phyloP scores from a whole-genome alignment of 1,140 invertebrate genomes.

The Aphidius gifuensis region DNA sequence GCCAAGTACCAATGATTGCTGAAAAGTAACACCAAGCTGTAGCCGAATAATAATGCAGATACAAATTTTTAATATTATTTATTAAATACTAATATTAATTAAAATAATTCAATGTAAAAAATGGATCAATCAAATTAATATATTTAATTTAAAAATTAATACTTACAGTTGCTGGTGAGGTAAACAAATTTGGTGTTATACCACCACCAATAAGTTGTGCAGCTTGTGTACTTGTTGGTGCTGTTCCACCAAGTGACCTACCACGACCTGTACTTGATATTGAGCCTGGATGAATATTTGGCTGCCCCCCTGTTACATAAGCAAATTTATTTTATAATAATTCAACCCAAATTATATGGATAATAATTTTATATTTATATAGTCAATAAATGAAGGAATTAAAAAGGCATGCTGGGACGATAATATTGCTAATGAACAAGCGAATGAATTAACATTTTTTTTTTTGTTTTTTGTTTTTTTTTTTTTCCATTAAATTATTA shows the following conservation, averaged over 20 bases:
- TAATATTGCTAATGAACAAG: constrained; percentile 15
- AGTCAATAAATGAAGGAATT: not conserved
- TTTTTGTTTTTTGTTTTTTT: constrained; percentile 2
- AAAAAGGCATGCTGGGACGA: constrained; percentile 4
- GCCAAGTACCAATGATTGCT: constrained; percentile 63
- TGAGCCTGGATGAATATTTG: constrained; percentile 64
- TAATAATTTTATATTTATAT: constrained; percentile 5
- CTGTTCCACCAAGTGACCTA: constrained; percentile 57
- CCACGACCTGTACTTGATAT: constrained; percentile 64
- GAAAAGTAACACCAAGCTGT: constrained; percentile 56
- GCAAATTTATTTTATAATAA: constrained; percentile 26
- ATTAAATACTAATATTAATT: constrained; percentile 18
- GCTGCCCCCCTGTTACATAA: constrained; percentile 51
- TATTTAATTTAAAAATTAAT: constrained; percentile 21
- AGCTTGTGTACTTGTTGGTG: constrained; percentile 60
- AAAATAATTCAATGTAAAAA: constrained; percentile 16
- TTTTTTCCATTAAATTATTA: constrained; percentile 6
- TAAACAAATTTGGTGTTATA: constrained; percentile 68
- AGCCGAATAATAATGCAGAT: constrained; percentile 50
- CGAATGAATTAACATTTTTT: constrained; percentile 13
- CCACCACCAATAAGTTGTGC: constrained; percentile 71
- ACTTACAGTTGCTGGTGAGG: constrained; percentile 53
- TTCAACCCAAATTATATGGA: constrained; percentile 9
- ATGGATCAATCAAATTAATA: not conserved
- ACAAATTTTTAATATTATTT: constrained; percentile 47